Evolutionary conservation across 2,888 invertebrate genomes (phyloP), one percentile per base, ranked within the genome.

Genomic region (Hyposoter dolosus): DNA sequence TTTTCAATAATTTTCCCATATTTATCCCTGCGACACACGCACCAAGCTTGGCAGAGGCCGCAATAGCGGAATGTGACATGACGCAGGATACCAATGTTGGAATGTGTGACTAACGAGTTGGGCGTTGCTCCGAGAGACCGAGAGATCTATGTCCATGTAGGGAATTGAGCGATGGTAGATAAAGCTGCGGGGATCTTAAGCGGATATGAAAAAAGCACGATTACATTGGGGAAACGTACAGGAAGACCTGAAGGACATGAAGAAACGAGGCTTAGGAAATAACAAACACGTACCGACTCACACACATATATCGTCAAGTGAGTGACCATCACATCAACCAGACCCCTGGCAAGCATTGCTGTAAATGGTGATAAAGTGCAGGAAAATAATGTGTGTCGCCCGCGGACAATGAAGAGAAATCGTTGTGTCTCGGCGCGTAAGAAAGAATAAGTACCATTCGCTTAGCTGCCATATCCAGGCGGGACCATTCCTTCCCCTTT

Each of bases 361-460:
- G 89, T 84, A 88, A 91, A 91, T 90, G 89, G 90, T 91, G 91
- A 91, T 91, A 91, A 91, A 91, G 87, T 89, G 89, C 90, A 84
- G 87, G 86, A 88, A 91, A 91, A 90, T 91, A 91, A 90, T 89
- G 90, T 88, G 89, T 89, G 89, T 89, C 87, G 83, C 84, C 69
- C 76, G 35, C 32, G 79, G 87, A 89, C 87, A 91, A 91, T 91
- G 90, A 91, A 91, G 91, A 91, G 88, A 91, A 91, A 91, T 91
- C 88, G 90, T 75, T 81, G 87, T 82, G 87, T 88, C 87, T 84
- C 71, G 28, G 76, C 75, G 83, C 68, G 82, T 85, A 90, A 89
- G 86, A 89, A 86, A 89, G 88, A 89, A 88, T 84, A 88, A 89
- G 82, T 80, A 83, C 82, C 82, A 71, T 83, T 83, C 66, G 69